These are phyloP conservation scores for Drosophila guanche DNA, from an alignment of 1,140 invertebrate species.

Conservation along the genomic window DNA sequence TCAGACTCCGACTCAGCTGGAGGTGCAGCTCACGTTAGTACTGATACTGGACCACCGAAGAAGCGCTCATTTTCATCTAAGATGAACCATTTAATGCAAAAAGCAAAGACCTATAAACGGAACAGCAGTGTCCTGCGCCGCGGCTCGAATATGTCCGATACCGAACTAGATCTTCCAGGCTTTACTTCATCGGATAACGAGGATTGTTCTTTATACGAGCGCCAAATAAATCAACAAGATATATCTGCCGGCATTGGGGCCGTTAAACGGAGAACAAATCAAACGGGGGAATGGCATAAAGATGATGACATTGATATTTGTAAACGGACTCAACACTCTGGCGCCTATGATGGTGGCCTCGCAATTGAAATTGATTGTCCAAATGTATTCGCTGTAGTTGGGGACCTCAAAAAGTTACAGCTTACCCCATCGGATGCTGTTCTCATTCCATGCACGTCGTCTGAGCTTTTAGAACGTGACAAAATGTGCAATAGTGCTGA, in stretches of 20 bases:
- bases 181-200: slow-evolving; percentile 72
- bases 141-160: slow-evolving; percentile 65
- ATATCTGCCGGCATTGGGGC: too few relatives aligned
- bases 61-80: slow-evolving; percentile 65
- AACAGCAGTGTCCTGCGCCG: slow-evolving; percentile 64
- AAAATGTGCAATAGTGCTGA: slow-evolving; percentile 4
- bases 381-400: slow-evolving; percentile 61
- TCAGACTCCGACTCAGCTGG: slow-evolving; percentile 17
- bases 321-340: not conserved
- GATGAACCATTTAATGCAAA: slow-evolving; percentile 76
- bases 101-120: slow-evolving; percentile 77
- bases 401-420: slow-evolving; percentile 40
- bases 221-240: slow-evolving; percentile 3
- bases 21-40: slow-evolving; percentile 27
- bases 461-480: slow-evolving; percentile 3
- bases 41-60: slow-evolving; percentile 24
- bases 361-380: not conserved
- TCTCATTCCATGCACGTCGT: not conserved
- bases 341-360: not conserved
- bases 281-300: not conserved
- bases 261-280: too few relatives aligned
- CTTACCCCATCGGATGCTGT: not conserved
- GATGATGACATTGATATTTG: slow-evolving; percentile 1
- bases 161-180: slow-evolving; percentile 53
- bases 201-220: slow-evolving; percentile 41